Percentiles rank a stretch among this genome's conserved stretches.
Conservation (phyloP, 2,888 invertebrate genomes). For the Salticus scenicus region DNA sequence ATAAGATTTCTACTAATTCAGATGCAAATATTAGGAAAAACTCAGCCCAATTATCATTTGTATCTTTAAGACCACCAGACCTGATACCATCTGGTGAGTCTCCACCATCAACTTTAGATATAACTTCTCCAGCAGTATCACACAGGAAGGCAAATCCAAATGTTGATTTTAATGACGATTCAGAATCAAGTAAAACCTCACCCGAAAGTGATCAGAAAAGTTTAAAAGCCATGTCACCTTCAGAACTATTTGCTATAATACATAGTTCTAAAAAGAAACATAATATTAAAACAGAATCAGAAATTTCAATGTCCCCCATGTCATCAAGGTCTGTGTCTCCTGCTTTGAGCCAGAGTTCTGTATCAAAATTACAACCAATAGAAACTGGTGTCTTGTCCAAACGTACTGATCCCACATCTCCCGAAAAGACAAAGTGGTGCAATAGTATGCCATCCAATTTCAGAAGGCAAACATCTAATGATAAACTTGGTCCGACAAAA, state of each 20-base stretch:
- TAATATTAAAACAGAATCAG: conserved; percentile 72
- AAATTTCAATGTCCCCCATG: conserved; percentile 70
- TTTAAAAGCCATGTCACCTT: conserved; percentile 70
- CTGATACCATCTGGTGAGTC: conserved; percentile 56
- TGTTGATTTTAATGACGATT: background rate
- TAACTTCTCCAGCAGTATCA: conserved; percentile 35
- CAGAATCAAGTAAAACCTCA: background rate
- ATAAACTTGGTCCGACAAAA: conserved; percentile 75
- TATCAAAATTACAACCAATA: conserved; percentile 36
- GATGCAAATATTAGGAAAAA: background rate
- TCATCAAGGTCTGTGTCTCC: conserved; percentile 71
- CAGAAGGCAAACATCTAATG: conserved; percentile 70
- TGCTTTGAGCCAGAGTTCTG: conserved; percentile 26
- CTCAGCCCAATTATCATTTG: background rate
- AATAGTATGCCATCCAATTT: conserved; percentile 46
- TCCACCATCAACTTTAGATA: conserved; percentile 56
- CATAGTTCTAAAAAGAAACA: conserved; percentile 73
- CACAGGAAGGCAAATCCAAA: background rate
- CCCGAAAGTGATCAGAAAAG: background rate
- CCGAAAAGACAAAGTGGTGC: conserved; percentile 58
- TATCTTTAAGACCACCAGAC: conserved; percentile 48
- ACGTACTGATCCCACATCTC: conserved; percentile 9
- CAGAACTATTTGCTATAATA: conserved; percentile 72
- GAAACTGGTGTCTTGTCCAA: conserved; percentile 60
- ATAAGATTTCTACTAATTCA: too few relatives aligned